These are phyloP conservation scores for Drosophila arizonae DNA, from an alignment of 1,140 invertebrate species.

Conservation along the genomic window DNA sequence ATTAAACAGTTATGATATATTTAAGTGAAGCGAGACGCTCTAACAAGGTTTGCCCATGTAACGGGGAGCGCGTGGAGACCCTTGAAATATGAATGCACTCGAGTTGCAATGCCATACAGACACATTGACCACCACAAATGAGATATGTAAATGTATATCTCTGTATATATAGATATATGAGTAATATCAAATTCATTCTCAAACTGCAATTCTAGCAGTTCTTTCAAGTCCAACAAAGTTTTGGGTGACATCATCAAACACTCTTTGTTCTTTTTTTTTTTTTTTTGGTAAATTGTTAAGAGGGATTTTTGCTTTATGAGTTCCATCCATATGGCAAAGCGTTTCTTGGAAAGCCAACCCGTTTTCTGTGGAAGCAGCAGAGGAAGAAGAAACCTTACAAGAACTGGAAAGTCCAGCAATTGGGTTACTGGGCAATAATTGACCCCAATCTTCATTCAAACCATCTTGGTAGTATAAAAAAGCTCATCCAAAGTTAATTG, in stretches of 20 bases:
- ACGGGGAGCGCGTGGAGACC: slow-evolving; percentile 27
- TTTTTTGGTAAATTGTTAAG: background rate
- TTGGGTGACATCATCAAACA: slow-evolving; percentile 36
- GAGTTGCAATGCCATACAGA: slow-evolving; percentile 54
- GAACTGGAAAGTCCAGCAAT: background rate
- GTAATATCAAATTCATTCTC: background rate
- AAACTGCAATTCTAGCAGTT: slow-evolving; percentile 24
- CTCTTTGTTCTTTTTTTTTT: background rate
- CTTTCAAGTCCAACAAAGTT: slow-evolving; percentile 21
- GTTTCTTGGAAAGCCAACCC: slow-evolving; percentile 10
- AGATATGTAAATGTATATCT: slow-evolving; percentile 6
- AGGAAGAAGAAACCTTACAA: background rate
- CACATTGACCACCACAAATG: slow-evolving; percentile 11
- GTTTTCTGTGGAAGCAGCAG: slow-evolving; percentile 2
- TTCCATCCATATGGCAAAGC: background rate
- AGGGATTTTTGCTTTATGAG: too few relatives aligned
- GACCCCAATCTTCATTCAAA: too few relatives aligned
- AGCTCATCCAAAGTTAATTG: background rate
- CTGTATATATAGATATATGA: slow-evolving; percentile 6
- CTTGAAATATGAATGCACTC: slow-evolving; percentile 52
- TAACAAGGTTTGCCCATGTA: background rate
- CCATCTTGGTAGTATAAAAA: background rate
- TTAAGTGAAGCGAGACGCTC: slow-evolving; percentile 37
- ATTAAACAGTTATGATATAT: slow-evolving; percentile 28
- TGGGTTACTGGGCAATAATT: background rate